These are phyloP conservation scores for Noctilio leporinus DNA, from an alignment of 2,113 vertebrate species.

Conservation along the genomic window DNA sequence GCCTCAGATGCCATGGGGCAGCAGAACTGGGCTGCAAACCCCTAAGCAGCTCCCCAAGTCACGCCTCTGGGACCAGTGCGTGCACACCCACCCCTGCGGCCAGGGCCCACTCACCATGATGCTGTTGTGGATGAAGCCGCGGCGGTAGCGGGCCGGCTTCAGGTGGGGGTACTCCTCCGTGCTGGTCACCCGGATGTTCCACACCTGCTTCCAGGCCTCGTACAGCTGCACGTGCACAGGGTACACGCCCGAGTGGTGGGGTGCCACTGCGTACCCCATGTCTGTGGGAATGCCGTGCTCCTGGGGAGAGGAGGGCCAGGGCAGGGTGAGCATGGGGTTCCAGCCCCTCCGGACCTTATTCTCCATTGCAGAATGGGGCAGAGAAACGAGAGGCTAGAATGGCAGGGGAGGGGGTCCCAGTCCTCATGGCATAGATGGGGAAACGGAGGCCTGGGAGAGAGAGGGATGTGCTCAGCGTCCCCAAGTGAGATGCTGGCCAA, in stretches of 20 bases:
- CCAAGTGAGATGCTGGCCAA: not conserved
- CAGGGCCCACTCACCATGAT: conserved; percentile 85
- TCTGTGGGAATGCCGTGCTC: conserved; percentile 96
- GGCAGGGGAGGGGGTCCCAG: not conserved
- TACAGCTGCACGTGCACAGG: conserved; percentile 95
- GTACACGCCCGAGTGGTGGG: conserved; percentile 97
- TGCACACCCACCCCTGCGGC: accelerated
- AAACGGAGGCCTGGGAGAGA: not conserved
- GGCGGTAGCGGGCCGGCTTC: conserved; percentile 94
- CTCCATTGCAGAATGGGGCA: not conserved
- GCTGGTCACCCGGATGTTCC: conserved; percentile 96
- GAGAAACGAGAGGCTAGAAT: not conserved
- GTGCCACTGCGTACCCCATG: conserved; percentile 97
- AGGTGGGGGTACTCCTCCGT: conserved; percentile 98
- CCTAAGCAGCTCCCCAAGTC: not conserved
- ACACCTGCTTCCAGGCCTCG: conserved; percentile 97
- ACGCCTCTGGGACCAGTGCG: accelerated
- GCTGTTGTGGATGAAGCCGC: conserved; percentile 93
- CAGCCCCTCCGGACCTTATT: not conserved
- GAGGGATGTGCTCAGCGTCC: not conserved
- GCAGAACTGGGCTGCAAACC: not conserved
- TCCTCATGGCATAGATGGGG: not conserved
- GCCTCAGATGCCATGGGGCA: not conserved
- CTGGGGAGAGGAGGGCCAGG: conserved; percentile 71
- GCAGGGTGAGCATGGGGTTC: not conserved